Evolutionary conservation across 64 coral and sea anemone species (phyloP).

Genomic region (Catalaphyllia jardinei): DNA sequence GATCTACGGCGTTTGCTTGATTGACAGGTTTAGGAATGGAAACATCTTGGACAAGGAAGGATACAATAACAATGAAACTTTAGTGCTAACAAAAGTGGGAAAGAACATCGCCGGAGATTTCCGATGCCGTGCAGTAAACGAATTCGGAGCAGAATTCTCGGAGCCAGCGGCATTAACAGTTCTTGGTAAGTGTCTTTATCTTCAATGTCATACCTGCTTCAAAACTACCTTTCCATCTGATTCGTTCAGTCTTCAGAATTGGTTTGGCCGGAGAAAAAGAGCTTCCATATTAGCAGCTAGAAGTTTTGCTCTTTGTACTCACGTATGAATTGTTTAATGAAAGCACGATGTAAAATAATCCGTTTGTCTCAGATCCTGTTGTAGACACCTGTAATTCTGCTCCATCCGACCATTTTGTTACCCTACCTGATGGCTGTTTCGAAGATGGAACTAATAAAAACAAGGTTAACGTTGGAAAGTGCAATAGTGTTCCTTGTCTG

Average conservation of each 20-base stretch:
- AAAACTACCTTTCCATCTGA: too few species aligned
- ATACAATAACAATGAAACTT: not conserved
- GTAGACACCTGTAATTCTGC: not conserved
- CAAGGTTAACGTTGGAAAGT: not conserved
- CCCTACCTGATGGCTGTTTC: not conserved
- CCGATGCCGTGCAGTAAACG: not conserved
- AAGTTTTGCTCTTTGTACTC: too few species aligned
- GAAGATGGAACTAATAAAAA: not conserved
- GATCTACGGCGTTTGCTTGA: not conserved
- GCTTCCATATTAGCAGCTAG: too few species aligned
- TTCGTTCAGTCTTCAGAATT: too few species aligned
- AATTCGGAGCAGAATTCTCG: not conserved
- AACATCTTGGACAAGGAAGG: not conserved
- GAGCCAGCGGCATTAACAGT: not conserved
- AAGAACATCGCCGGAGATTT: not conserved
- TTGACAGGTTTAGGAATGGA: not conserved
- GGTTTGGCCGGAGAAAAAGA: too few species aligned
- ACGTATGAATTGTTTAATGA: too few species aligned
- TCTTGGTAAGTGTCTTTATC: not conserved
- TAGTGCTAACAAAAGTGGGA: not conserved
- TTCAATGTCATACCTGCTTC: not conserved
- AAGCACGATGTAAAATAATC: not conserved
- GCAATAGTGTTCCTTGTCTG: not conserved
- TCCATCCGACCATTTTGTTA: not conserved
- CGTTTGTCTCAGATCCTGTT: not conserved